These are phyloP conservation scores for Berghia stephanieae DNA, from an alignment of 1,140 invertebrate genomes.

Conservation along the genomic window DNA sequence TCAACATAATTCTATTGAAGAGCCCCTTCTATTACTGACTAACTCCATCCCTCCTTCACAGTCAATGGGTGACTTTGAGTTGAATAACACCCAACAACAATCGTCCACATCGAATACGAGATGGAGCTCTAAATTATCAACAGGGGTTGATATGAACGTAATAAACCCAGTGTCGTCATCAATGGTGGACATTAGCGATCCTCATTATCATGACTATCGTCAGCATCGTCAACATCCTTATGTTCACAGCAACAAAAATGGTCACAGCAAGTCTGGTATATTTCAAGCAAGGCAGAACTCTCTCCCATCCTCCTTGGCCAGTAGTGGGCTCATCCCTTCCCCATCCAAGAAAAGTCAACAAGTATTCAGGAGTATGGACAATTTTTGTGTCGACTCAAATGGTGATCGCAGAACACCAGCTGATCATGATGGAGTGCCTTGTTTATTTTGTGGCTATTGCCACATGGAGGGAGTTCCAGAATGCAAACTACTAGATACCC, in stretches of 20 bases:
- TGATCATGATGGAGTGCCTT: constrained; percentile 23
- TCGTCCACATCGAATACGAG: background rate
- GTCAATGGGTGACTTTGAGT: too few relatives aligned
- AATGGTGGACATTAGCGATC: too few relatives aligned
- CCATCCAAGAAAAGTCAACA: constrained; percentile 37
- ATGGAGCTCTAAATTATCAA: constrained; percentile 9
- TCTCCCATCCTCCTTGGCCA: constrained; percentile 50
- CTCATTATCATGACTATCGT: too few relatives aligned
- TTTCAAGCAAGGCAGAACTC: constrained; percentile 50
- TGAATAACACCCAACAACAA: too few relatives aligned
- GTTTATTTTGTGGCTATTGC: constrained; percentile 22
- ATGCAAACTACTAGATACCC: background rate
- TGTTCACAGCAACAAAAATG: constrained; percentile 37
- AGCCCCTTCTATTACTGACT: constrained; percentile 44
- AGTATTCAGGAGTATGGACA: constrained; percentile 54
- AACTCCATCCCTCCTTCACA: too few relatives aligned
- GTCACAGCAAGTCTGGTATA: background rate
- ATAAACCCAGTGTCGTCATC: too few relatives aligned
- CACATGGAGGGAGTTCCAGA: constrained; percentile 18
- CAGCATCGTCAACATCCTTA: constrained; percentile 34
- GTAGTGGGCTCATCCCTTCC: constrained; percentile 47
- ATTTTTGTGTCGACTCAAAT: constrained; percentile 32
- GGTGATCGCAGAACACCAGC: constrained; percentile 1
- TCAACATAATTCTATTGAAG: constrained; percentile 46
- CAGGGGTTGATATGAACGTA: too few relatives aligned